A percentile compares a stretch with the other conserved stretches of the same genome.
phyloP scores from a whole-genome alignment of 1,140 invertebrate genomes.

The Meloidogyne chitwoodi region DNA sequence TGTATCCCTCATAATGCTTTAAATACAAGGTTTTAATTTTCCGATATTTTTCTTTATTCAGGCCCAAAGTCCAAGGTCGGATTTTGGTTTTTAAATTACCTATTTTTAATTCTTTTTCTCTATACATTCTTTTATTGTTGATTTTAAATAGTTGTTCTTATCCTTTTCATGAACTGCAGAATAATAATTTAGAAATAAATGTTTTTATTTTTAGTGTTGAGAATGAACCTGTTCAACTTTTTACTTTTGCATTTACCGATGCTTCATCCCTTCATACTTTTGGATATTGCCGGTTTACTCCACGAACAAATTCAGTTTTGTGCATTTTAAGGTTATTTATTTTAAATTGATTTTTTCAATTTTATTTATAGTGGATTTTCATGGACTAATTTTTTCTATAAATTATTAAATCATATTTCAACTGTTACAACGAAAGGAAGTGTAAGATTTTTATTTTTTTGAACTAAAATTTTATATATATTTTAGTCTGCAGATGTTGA shows the following conservation, averaged over 20 bases:
- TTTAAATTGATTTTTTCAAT: neutral
- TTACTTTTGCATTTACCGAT: conserved; percentile 50
- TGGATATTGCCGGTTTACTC: conserved; percentile 50
- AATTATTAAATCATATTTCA: conserved; percentile 51
- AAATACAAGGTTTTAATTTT: neutral
- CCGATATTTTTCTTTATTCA: too few relatives aligned
- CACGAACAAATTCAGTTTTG: conserved; percentile 46
- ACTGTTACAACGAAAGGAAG: conserved; percentile 47
- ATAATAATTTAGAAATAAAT: neutral
- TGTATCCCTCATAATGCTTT: conserved; percentile 38
- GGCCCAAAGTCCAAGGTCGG: too few relatives aligned
- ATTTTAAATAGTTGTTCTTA: too few relatives aligned
- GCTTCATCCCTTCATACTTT: conserved; percentile 43
- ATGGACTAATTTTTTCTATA: conserved; percentile 53
- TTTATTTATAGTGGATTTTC: conserved; percentile 42
- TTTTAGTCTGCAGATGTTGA: conserved; percentile 40
- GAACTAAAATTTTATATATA: neutral
- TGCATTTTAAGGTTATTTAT: conserved; percentile 44
- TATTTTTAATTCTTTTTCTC: too few relatives aligned
- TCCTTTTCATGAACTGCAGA: too few relatives aligned
- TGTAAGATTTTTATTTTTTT: conserved; percentile 23
- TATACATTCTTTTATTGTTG: too few relatives aligned
- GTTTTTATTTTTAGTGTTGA: conserved; percentile 33
- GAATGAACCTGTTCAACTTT: conserved; percentile 52
- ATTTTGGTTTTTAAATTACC: neutral